Evolutionary conservation across 2,797 vertebrate species (phyloP).

Genomic region (Ctenopoma kingsleyae): DNA sequence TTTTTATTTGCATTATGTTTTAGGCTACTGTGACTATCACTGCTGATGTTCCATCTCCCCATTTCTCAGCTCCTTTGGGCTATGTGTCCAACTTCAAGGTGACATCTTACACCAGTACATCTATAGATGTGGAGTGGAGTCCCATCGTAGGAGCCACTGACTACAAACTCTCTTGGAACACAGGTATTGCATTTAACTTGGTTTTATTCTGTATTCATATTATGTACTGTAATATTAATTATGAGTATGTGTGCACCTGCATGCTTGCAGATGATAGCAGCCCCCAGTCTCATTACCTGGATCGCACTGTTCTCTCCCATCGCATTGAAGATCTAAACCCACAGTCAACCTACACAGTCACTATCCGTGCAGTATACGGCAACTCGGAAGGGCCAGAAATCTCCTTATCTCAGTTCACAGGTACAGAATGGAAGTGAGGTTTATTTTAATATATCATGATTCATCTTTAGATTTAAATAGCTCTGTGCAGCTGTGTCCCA

Average conservation of each 20-base stretch:
- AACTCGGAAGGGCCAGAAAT: conserved; percentile 89
- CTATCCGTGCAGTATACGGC: conserved; percentile 85
- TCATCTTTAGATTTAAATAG: conserved; percentile 41
- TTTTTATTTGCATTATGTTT: not conserved
- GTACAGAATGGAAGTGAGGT: conserved; percentile 66
- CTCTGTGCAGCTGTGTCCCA: conserved; percentile 42
- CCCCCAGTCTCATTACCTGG: conserved; percentile 83
- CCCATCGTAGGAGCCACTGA: conserved; percentile 88
- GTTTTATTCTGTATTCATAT: not conserved
- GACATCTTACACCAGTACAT: conserved; percentile 84
- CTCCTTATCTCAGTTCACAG: conserved; percentile 88
- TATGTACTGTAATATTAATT: not conserved
- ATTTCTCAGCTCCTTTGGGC: conserved; percentile 85
- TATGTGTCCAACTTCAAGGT: conserved; percentile 92
- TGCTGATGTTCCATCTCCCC: not conserved
- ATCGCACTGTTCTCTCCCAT: conserved; percentile 76
- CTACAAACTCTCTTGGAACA: conserved; percentile 90
- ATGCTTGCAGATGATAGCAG: conserved; percentile 68
- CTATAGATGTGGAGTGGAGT: conserved; percentile 89
- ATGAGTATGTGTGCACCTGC: not conserved
- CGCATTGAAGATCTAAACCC: conserved; percentile 82
- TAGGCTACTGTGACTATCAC: not conserved
- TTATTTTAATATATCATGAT: conserved; percentile 28
- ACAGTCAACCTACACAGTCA: conserved; percentile 82
- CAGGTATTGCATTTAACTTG: conserved; percentile 61